phyloP scores from a whole-genome alignment of 1,140 invertebrate species.

The Drosophila obscura region DNA sequence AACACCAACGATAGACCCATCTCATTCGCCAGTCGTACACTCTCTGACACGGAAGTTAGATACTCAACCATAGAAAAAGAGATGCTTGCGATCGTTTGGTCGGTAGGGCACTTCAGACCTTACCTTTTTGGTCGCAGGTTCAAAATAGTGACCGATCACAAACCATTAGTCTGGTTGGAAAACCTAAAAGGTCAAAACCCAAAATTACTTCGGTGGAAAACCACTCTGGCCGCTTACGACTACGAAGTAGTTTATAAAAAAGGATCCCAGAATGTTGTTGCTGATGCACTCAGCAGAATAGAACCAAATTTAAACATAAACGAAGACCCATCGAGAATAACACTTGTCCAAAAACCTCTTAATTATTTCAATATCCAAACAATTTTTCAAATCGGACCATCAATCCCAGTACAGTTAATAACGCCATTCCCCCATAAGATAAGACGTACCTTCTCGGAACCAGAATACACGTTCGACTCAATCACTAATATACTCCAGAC shows the following conservation, averaged over 20 bases:
- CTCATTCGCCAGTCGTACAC: slow-evolving; percentile 4
- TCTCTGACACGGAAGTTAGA: slow-evolving; percentile 4
- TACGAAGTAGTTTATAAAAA: slow-evolving; percentile 7
- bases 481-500: not conserved
- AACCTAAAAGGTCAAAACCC: slow-evolving; percentile 5
- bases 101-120: not conserved
- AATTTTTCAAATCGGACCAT: not conserved
- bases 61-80: slow-evolving; percentile 23
- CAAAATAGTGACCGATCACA: slow-evolving; percentile 23
- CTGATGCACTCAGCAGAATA: slow-evolving; percentile 23
- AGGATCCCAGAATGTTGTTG: slow-evolving; percentile 7
- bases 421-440: slow-evolving; percentile 10
- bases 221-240: slow-evolving; percentile 7
- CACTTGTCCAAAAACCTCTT: not conserved
- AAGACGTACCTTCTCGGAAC: slow-evolving; percentile 13
- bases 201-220: slow-evolving; percentile 23
- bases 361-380: slow-evolving; percentile 7
- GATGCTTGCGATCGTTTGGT: not conserved
- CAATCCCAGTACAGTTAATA: slow-evolving; percentile 1
- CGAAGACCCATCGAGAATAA: not conserved
- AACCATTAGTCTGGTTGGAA: slow-evolving; percentile 11
- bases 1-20: slow-evolving; percentile 11
- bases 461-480: slow-evolving; percentile 2
- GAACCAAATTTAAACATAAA: slow-evolving; percentile 10
- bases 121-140: slow-evolving; percentile 16